A percentile compares a stretch with the other conserved stretches of the same genome.
Evolutionary conservation across 2,888 invertebrate species (phyloP).

Genomic region (Melieria crassipennis): DNA sequence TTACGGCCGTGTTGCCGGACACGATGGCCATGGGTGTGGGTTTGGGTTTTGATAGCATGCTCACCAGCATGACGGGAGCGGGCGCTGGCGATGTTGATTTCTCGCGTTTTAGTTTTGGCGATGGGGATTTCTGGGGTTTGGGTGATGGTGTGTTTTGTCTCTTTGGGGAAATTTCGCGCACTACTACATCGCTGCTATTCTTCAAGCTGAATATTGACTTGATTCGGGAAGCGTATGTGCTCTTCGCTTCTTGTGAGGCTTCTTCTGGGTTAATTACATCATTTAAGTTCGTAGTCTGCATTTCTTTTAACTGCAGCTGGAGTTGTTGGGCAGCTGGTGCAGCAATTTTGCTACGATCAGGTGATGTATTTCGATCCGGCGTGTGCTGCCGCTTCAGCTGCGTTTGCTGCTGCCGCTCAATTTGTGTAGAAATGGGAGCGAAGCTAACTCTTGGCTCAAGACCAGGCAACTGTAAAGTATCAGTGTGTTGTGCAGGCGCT

Average conservation of each 20-base stretch:
- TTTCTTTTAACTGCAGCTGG: slow-evolving; percentile 25
- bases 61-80: slow-evolving; percentile 43
- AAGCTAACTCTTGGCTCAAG: slow-evolving; percentile 31
- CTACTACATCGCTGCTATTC: slow-evolving; percentile 40
- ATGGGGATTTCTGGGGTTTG: slow-evolving; percentile 42
- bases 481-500: slow-evolving; percentile 36
- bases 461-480: slow-evolving; percentile 48
- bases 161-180: background rate
- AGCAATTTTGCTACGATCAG: slow-evolving; percentile 46
- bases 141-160: slow-evolving; percentile 47
- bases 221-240: slow-evolving; percentile 56
- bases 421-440: background rate
- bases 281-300: slow-evolving; percentile 30
- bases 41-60: slow-evolving; percentile 51
- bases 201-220: slow-evolving; percentile 59
- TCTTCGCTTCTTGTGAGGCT: slow-evolving; percentile 52
- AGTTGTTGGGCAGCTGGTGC: background rate
- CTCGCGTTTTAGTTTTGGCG: slow-evolving; percentile 43
- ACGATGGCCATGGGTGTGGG: slow-evolving; percentile 47
- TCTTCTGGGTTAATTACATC: slow-evolving; percentile 43
- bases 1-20: slow-evolving; percentile 9
- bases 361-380: slow-evolving; percentile 53
- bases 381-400: slow-evolving; percentile 57
- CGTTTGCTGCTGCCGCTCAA: slow-evolving; percentile 5
- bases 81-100: slow-evolving; percentile 43